phyloP scores from a whole-genome alignment of 2,113 vertebrate species.

The Oophaga pumilio region DNA sequence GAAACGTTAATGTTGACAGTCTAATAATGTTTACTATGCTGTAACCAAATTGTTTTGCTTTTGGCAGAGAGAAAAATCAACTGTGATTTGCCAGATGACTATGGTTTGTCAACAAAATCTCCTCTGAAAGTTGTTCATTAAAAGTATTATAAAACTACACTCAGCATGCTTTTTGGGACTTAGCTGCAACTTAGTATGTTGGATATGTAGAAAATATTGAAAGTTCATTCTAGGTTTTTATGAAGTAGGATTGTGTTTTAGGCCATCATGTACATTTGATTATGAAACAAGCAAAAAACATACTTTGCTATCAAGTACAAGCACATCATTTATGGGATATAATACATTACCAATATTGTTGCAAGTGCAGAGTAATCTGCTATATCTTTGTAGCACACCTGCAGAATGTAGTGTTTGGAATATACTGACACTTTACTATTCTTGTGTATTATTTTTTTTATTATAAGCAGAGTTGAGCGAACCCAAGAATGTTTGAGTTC shows the following conservation, averaged over 20 bases:
- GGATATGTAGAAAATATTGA: conserved; percentile 5
- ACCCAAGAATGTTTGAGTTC: no score
- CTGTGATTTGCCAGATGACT: conserved; percentile 23
- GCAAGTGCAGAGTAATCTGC: not conserved
- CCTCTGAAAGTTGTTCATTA: conserved; percentile 6
- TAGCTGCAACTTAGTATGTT: conserved; percentile 26
- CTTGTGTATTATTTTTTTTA: no score
- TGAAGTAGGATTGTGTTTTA: not conserved
- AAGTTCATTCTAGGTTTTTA: not conserved
- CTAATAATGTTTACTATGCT: conserved; percentile 17
- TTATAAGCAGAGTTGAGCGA: no score
- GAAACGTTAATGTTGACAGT: conserved; percentile 13
- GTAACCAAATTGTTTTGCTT: conserved; percentile 15
- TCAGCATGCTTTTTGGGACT: conserved; percentile 34
- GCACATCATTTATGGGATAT: not conserved
- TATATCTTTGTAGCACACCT: not conserved
- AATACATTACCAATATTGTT: not conserved
- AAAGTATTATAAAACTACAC: conserved; percentile 26
- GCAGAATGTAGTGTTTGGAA: no score
- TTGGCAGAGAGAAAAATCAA: not conserved
- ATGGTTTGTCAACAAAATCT: conserved; percentile 34
- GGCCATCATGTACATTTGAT: not conserved
- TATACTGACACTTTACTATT: no score
- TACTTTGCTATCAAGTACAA: not conserved
- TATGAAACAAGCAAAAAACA: not conserved